Base-by-base conservation (phyloP, 2,888 invertebrate genomes). In the Phragmatobia fuliginosa region DNA sequence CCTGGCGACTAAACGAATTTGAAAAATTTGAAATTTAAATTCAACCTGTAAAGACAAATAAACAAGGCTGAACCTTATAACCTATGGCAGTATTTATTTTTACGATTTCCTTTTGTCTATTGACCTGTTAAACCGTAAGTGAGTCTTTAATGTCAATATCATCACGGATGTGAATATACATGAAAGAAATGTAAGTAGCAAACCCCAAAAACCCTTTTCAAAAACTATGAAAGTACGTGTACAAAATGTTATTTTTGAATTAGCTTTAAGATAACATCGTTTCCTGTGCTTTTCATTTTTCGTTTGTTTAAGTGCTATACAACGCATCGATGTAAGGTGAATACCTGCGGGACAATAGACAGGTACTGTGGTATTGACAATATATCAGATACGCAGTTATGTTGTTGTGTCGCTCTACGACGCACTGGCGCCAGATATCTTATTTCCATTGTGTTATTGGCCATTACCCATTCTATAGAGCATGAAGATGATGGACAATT, bases 401-500 rank as follows among this genome's bases (percentile, higher is more conserved):
- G 85, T 88, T 88, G 86, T 90, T 85, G 85, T 90, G 36, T 85
- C 76, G 75, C 70, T 74, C 67, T 65, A 56, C 92, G 93, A 89
- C 92, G 69, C 74, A 81, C 85, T 91, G 94, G 94, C 94, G 94
- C 94, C 94, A 90, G 88, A 88, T 85, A 84, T 85, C 83, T 84
- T 83, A 71, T 79, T 56, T 73, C 87, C 83, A 89, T 91, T 93
- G 91, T 92, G 33, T 73, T 76, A 73, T 73, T 67, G 66, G 70
- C 82, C 78, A 82, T 84, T 86, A 77, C 75, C 83, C 83, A 84
- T 89, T 87, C 83, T 88, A 80, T 70, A 74, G 77, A 69, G 72
- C 73, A 78, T 71, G 75, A 72, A 78, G 72, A 85, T 77, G 77
- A 83, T 81, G 78, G 77, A 76, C 82, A 84, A 76, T 83, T 78